phyloP scores from a whole-genome alignment of 2,888 invertebrate genomes.

The Luperina nickerlii region DNA sequence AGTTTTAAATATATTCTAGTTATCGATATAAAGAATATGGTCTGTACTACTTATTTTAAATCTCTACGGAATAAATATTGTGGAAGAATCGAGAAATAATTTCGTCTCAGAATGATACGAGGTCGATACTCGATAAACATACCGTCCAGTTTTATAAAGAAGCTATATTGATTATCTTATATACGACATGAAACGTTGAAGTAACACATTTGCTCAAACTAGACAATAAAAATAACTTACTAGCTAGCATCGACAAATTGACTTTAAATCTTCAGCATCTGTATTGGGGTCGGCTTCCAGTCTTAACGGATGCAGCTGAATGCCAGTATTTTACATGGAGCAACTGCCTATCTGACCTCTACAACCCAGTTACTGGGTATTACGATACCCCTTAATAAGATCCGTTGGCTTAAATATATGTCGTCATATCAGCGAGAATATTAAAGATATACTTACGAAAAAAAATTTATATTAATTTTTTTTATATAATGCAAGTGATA shows the following conservation, averaged over 20 bases:
- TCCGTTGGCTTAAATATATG: neutral
- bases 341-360: neutral
- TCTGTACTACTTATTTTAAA: conserved; percentile 64
- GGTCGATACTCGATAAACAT: conserved; percentile 34
- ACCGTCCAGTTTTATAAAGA: conserved; percentile 13
- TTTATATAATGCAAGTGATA: conserved; percentile 86
- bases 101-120: conserved; percentile 7
- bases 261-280: conserved; percentile 16
- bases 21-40: conserved; percentile 59
- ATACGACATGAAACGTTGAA: neutral
- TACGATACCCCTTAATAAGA: neutral
- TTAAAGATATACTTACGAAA: conserved; percentile 43
- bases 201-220: conserved; percentile 52
- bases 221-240: conserved; percentile 14
- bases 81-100: conserved; percentile 20
- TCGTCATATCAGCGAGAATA: conserved; percentile 36
- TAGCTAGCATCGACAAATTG: conserved; percentile 21
- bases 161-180: conserved; percentile 2
- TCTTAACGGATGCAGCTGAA: neutral
- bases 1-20: conserved; percentile 62
- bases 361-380: neutral
- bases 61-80: conserved; percentile 55
- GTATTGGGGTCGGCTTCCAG: neutral
- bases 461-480: conserved; percentile 49
- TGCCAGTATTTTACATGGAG: neutral